These are phyloP conservation scores for Latrodectus geometricus DNA, from an alignment of 1,140 invertebrate species.

Conservation along the genomic window DNA sequence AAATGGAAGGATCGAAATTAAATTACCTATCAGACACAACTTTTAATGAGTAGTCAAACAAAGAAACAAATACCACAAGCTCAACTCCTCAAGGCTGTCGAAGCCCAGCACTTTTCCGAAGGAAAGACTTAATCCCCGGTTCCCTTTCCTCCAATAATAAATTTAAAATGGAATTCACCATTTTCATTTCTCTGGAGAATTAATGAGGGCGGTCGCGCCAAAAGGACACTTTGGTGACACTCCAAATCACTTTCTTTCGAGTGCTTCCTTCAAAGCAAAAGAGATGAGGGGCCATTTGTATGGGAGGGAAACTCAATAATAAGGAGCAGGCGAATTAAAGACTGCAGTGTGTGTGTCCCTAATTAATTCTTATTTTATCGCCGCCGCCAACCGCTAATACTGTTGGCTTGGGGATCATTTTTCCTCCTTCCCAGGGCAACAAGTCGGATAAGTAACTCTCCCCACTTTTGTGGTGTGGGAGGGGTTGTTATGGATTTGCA, in stretches of 20 bases:
- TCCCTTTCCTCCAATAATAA: neutral
- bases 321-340: constrained; percentile 12
- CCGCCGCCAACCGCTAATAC: constrained; percentile 49
- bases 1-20: no score
- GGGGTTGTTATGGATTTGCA: constrained; percentile 32
- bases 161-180: constrained; percentile 33
- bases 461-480: constrained; percentile 35
- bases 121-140: no score
- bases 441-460: constrained; percentile 58
- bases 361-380: constrained; percentile 61
- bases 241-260: no score
- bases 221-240: neutral
- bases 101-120: no score
- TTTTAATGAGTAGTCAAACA: no score
- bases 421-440: constrained; percentile 29
- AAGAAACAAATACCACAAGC: no score
- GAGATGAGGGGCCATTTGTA: no score
- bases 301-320: neutral
- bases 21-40: no score
- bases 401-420: constrained; percentile 36
- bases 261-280: no score
- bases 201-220: neutral
- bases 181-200: constrained; percentile 30
- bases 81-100: no score
- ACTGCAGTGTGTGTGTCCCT: constrained; percentile 13